A percentile compares a stretch with the other conserved stretches of the same genome.
These are phyloP conservation scores for Dasyornis broadbenti DNA, from an alignment of 2,113 vertebrate genomes.

Conservation along the genomic window DNA sequence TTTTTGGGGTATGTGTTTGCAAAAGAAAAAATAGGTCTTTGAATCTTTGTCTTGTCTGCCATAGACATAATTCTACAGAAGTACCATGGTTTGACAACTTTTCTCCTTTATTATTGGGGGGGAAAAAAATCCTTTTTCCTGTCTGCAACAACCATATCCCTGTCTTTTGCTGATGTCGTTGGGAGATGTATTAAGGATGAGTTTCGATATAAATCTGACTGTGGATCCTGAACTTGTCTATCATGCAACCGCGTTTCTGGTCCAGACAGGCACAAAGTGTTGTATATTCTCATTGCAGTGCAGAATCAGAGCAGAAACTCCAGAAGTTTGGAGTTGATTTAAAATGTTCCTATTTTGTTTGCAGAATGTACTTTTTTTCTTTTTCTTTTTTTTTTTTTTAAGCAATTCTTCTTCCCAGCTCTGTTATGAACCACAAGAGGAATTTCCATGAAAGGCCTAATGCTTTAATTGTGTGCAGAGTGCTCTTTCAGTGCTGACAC, in stretches of 20 bases:
- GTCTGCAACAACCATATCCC: not conserved
- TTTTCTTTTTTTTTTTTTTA: not conserved
- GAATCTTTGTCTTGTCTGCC: not conserved
- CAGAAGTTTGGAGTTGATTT: not conserved
- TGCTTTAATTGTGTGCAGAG: not conserved
- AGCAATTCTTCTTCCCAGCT: not conserved
- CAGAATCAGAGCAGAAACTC: not conserved
- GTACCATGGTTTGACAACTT: not conserved
- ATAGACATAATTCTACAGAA: not conserved
- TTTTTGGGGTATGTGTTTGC: not conserved
- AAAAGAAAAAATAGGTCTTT: not conserved
- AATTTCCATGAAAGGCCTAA: not conserved
- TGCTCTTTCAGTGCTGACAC: not conserved
- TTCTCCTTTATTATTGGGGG: not conserved
- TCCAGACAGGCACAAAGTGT: not conserved
- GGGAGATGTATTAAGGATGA: not conserved
- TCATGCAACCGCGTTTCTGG: not conserved
- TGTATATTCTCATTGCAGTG: not conserved
- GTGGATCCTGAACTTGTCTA: fast-evolving
- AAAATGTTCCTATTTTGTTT: not conserved
- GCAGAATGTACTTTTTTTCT: not conserved
- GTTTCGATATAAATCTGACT: not conserved
- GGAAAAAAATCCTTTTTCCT: not conserved
- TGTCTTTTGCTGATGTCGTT: not conserved
- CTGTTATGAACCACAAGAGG: not conserved